Percentiles rank a stretch among this genome's conserved stretches.
Conservation (phyloP, 2,888 invertebrate species). For the Phaonia tiefii region DNA sequence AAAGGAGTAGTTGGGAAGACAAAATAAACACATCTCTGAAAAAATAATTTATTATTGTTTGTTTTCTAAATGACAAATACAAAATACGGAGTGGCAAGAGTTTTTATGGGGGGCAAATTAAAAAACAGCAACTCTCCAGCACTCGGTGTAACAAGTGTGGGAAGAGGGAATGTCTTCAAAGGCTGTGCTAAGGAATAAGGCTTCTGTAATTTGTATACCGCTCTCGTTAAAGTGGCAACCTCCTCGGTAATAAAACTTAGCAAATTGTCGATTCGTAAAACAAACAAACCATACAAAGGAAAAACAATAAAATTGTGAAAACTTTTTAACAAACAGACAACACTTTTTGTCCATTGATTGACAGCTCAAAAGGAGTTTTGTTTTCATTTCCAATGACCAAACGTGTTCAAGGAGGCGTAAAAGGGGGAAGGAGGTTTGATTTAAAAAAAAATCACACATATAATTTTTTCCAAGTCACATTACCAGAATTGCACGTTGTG, state of each 20-base stretch:
- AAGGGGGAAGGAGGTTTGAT: no score
- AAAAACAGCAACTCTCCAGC: slow-evolving; percentile 10
- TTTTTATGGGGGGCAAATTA: slow-evolving; percentile 37
- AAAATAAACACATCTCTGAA: slow-evolving; percentile 56
- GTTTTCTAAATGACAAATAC: slow-evolving; percentile 60
- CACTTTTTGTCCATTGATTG: slow-evolving; percentile 52
- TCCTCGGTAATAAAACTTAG: slow-evolving; percentile 15
- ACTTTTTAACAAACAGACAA: slow-evolving; percentile 52
- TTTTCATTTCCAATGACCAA: slow-evolving; percentile 26
- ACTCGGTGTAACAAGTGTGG: no score
- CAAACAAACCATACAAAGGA: slow-evolving; percentile 22
- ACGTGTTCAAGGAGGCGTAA: not conserved
- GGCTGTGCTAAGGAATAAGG: no score
- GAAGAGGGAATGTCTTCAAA: no score
- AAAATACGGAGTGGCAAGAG: slow-evolving; percentile 51
- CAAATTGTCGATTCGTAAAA: slow-evolving; percentile 51
- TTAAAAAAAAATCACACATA: no score
- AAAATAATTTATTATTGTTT: slow-evolving; percentile 62
- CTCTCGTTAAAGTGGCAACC: slow-evolving; percentile 2
- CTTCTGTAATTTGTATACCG: not conserved
- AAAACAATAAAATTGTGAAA: slow-evolving; percentile 39
- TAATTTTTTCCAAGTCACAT: no score
- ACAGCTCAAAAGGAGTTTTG: slow-evolving; percentile 65
- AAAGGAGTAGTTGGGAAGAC: slow-evolving; percentile 1
- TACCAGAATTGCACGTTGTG: no score